Base-by-base conservation (phyloP, 1,140 invertebrate genomes). In the Drosophila kikkawai region DNA sequence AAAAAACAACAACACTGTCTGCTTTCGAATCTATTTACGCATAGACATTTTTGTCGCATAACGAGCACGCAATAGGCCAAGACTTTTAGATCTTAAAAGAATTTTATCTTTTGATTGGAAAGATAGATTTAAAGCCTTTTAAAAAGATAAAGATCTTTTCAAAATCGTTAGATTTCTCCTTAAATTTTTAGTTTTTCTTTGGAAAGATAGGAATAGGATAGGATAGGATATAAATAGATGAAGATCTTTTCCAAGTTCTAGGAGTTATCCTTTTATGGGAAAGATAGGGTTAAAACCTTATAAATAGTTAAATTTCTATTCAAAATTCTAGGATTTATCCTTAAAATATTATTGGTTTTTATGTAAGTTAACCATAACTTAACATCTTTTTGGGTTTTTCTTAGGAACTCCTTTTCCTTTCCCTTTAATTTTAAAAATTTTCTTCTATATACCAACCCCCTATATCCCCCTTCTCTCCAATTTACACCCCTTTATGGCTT, bases 11-110 rank as follows among this genome's bases (percentile, higher is more conserved):
- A 63, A 51, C 63, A 45, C 13, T 13, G 39, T 60, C 55, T 51
- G 41, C 64, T 50, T 37, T 41, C 44, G 45, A 50, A 26, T 44
- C 59, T 48, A 61, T 63, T 63, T 65, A 59, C 44, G 36, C 63
- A 63, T 41, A 67, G 64, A 59, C 44, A 57, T 68, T 70, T 66
- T 68, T 70, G 36, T 50, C 34, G 47, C 67, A 64, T 44, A 77
- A 60, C 39, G 22, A 58, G 39, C 12, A 41, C 37, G 39, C 55
- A 71, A 50, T 50, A 67, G 45, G 19, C 26, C 36, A 29, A 59
- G n/a, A 59, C 57, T 12, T 22, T 7, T 7, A n/a, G 19, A 42
- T 41, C 11, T 2, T 4, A 26, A 12, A 41, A 11, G 17, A 37
- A 29, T 29, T 29, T 29, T 19, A 7, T 56, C 3, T n/a, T n/a